Percentiles rank a stretch among this genome's conserved stretches.
These are phyloP conservation scores for Antitype chi DNA, from an alignment of 2,888 invertebrate genomes.

Conservation along the genomic window DNA sequence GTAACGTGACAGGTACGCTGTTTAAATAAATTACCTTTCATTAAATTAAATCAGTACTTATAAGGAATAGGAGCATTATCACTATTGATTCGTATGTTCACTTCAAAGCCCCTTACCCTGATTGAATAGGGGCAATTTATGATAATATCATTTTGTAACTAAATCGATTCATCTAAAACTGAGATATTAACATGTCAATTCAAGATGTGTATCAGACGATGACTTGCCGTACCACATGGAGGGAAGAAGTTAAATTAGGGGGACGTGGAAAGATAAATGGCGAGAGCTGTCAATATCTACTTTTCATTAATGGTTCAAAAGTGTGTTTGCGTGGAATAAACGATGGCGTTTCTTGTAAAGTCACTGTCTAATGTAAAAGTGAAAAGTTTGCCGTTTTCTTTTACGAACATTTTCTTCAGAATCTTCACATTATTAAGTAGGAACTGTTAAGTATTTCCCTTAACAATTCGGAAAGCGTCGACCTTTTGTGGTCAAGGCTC, in stretches of 20 bases:
- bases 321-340: slow-evolving; percentile 80
- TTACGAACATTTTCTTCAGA: slow-evolving; percentile 52
- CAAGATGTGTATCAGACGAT: slow-evolving; percentile 79
- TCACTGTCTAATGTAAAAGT: slow-evolving; percentile 72
- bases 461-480: slow-evolving; percentile 50
- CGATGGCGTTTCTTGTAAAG: slow-evolving; percentile 73
- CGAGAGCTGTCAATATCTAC: slow-evolving; percentile 84
- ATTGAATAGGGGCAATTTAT: slow-evolving; percentile 47
- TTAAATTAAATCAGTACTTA: slow-evolving; percentile 25
- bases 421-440: slow-evolving; percentile 57
- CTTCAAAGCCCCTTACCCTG: slow-evolving; percentile 42
- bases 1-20: slow-evolving; percentile 14
- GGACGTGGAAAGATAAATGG: slow-evolving; percentile 84
- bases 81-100: slow-evolving; percentile 35
- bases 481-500: slow-evolving; percentile 59
- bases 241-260: slow-evolving; percentile 84
- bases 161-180: slow-evolving; percentile 67
- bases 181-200: slow-evolving; percentile 82
- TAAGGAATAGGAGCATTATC: slow-evolving; percentile 13
- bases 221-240: slow-evolving; percentile 78
- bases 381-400: slow-evolving; percentile 68
- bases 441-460: slow-evolving; percentile 55
- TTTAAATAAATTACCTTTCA: slow-evolving; percentile 44
- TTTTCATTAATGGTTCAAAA: slow-evolving; percentile 85
- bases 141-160: slow-evolving; percentile 51